phyloP scores from a whole-genome alignment of 2,113 vertebrate genomes.

The Cynopterus brachyotis region DNA sequence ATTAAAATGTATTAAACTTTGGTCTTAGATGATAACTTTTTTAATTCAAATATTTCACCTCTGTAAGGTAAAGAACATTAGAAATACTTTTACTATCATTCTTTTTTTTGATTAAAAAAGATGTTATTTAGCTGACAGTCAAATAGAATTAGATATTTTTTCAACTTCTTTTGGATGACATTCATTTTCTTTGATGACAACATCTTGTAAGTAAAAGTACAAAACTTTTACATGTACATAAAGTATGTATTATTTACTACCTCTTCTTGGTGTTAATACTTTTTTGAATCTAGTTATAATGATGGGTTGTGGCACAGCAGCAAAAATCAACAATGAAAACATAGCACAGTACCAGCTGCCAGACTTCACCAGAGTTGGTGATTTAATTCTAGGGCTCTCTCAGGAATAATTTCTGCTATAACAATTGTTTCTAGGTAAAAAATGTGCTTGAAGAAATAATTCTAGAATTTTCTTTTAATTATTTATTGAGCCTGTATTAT shows the following conservation, averaged over 20 bases:
- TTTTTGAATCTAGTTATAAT: constrained; percentile 14
- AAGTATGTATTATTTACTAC: not conserved
- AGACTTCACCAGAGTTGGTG: not conserved
- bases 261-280: not conserved
- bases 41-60: not conserved
- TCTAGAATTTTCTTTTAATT: not conserved
- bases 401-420: not conserved
- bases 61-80: not conserved
- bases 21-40: constrained; percentile 27
- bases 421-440: not conserved
- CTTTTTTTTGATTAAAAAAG: constrained; percentile 25
- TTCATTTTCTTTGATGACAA: constrained; percentile 15
- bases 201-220: not conserved
- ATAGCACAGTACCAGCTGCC: not conserved
- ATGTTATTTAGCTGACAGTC: not conserved
- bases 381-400: not conserved
- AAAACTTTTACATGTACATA: not conserved
- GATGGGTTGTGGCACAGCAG: not conserved
- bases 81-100: not conserved
- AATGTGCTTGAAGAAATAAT: not conserved
- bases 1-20: constrained; percentile 15
- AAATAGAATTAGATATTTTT: constrained; percentile 6
- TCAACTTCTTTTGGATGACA: not conserved
- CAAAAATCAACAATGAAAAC: not conserved
- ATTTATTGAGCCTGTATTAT: not conserved